phyloP scores from a whole-genome alignment of 2,888 invertebrate genomes.

The Orthosia cruda region DNA sequence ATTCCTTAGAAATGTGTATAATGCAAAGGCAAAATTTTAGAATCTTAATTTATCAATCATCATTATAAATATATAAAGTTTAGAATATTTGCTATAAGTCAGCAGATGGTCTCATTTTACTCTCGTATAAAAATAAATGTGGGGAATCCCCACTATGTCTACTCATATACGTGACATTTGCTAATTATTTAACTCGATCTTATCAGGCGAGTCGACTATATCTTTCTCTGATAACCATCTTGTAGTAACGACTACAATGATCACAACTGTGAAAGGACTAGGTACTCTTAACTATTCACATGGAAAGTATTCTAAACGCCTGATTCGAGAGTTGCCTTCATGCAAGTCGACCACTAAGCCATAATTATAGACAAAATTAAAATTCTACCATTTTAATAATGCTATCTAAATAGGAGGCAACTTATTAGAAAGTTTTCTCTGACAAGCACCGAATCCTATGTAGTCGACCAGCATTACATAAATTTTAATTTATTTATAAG shows the following conservation, averaged over 20 bases:
- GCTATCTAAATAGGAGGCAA: conserved; percentile 6
- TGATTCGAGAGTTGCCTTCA: not conserved
- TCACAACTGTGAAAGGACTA: not conserved
- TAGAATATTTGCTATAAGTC: conserved; percentile 14
- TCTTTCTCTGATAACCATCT: not conserved
- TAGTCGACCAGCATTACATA: not conserved
- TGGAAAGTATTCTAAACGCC: not conserved
- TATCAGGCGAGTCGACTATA: not conserved
- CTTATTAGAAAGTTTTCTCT: conserved; percentile 2
- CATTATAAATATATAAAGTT: conserved; percentile 39
- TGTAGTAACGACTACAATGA: not conserved
- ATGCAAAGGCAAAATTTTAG: conserved; percentile 55
- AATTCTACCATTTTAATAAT: not conserved
- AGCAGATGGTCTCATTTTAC: conserved; percentile 29
- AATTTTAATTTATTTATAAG: not conserved
- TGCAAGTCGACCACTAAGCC: not conserved
- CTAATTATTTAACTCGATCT: conserved; percentile 3
- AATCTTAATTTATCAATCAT: conserved; percentile 30
- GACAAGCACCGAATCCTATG: not conserved
- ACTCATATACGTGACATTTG: conserved; percentile 26
- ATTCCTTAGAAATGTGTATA: conserved; percentile 29
- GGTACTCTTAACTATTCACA: not conserved
- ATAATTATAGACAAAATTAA: not conserved
- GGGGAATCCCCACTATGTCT: conserved; percentile 46
- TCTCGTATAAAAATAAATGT: conserved; percentile 55